phyloP scores from a whole-genome alignment of 2,888 invertebrate genomes.

The Sesamia inferens region DNA sequence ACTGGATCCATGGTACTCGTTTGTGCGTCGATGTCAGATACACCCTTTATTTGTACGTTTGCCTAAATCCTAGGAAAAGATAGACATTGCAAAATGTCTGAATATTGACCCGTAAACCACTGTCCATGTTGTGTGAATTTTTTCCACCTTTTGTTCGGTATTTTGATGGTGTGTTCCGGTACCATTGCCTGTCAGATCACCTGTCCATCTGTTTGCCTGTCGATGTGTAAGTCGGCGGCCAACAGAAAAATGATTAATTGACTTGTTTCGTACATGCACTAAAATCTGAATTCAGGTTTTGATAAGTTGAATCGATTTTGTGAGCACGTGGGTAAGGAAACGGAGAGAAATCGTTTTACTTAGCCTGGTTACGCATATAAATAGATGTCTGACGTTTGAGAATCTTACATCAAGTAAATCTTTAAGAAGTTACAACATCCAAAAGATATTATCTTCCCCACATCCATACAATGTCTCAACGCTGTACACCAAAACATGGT shows the following conservation, averaged over 20 bases:
- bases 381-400: background rate
- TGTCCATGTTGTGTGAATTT: conserved; percentile 12
- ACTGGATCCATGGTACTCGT: too few relatives aligned
- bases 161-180: conserved; percentile 36
- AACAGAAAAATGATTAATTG: conserved; percentile 57
- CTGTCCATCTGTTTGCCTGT: conserved; percentile 40
- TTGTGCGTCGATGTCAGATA: too few relatives aligned
- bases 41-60: too few relatives aligned
- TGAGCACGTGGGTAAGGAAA: background rate
- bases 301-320: background rate
- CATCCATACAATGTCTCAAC: conserved; percentile 6
- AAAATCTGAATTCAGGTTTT: conserved; percentile 11
- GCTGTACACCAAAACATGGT: conserved; percentile 34
- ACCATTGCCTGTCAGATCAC: conserved; percentile 43
- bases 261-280: conserved; percentile 19
- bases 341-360: too few relatives aligned
- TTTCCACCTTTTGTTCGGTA: conserved; percentile 18
- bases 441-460: conserved; percentile 6
- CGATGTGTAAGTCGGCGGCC: conserved; percentile 28
- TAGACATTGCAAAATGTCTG: background rate
- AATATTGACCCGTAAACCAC: background rate
- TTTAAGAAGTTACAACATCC: background rate
- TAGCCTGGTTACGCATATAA: background rate
- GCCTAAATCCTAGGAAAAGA: background rate
- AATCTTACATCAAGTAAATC: background rate